These are phyloP conservation scores for Lycophotia porphyrea DNA, from an alignment of 2,888 invertebrate species.

Conservation along the genomic window DNA sequence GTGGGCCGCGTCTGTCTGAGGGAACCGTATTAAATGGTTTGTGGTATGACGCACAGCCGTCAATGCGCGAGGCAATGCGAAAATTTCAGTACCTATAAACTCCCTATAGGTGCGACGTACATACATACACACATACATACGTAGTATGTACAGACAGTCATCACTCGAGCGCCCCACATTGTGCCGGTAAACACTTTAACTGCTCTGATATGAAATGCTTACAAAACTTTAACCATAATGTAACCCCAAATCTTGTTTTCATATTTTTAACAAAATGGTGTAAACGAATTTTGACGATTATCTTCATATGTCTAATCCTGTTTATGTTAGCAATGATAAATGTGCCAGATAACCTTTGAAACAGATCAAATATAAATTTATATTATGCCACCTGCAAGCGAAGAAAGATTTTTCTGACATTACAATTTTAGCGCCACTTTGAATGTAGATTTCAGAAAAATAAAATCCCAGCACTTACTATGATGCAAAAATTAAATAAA, in stretches of 20 bases:
- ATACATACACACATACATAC: constrained; percentile 19
- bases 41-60: constrained; percentile 79
- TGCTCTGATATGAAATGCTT: constrained; percentile 27
- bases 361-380: constrained; percentile 35
- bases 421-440: constrained; percentile 20
- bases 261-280: constrained; percentile 1
- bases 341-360: constrained; percentile 35
- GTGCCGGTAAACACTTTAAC: constrained; percentile 51
- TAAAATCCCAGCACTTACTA: constrained; percentile 22
- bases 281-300: constrained; percentile 30
- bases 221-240: constrained; percentile 18
- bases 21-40: constrained; percentile 80
- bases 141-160: constrained; percentile 21
- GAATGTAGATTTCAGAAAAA: constrained; percentile 15
- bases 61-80: constrained; percentile 66
- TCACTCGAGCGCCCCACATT: constrained; percentile 53
- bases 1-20: constrained; percentile 72
- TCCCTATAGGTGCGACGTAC: constrained; percentile 48
- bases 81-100: constrained; percentile 68
- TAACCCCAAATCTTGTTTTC: constrained; percentile 1
- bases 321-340: constrained; percentile 44
- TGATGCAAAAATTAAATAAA: constrained; percentile 28
- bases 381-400: constrained; percentile 32
- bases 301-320: constrained; percentile 24
- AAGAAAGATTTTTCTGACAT: constrained; percentile 22